phyloP scores from a whole-genome alignment of 2,888 invertebrate species.

The Lydus trimaculatus region DNA sequence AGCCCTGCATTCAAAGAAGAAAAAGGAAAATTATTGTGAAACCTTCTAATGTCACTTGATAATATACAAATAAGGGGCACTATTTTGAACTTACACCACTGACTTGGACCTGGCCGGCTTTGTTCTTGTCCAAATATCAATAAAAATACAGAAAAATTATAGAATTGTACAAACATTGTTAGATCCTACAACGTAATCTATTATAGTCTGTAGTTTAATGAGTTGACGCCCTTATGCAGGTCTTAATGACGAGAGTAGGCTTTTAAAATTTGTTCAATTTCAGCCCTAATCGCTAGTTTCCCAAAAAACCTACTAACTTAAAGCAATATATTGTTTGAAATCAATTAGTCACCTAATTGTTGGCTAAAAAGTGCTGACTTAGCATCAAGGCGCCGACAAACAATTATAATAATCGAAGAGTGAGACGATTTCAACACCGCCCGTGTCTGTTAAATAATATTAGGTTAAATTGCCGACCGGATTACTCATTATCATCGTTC shows the following conservation, averaged over 20 bases:
- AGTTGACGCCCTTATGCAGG: not conserved
- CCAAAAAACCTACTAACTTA: not conserved
- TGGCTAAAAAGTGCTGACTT: constrained; percentile 55
- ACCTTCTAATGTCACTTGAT: too few species aligned
- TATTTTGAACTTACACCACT: too few species aligned
- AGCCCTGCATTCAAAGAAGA: too few species aligned
- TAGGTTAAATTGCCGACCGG: constrained; percentile 39
- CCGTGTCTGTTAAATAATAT: constrained; percentile 42
- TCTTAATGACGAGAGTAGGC: not conserved
- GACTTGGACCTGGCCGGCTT: too few species aligned
- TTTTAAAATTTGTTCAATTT: not conserved
- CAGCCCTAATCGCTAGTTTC: not conserved
- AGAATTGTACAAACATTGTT: too few species aligned
- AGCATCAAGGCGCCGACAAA: constrained; percentile 58
- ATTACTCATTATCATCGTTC: constrained; percentile 35
- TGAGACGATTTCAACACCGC: constrained; percentile 39
- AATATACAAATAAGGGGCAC: too few species aligned
- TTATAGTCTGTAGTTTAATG: not conserved
- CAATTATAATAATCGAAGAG: constrained; percentile 50
- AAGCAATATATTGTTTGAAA: constrained; percentile 51
- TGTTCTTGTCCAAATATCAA: too few species aligned
- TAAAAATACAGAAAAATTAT: too few species aligned
- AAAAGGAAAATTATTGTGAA: too few species aligned
- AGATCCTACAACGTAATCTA: too few species aligned
- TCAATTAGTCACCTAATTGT: constrained; percentile 61